Percentiles rank a stretch among this genome's conserved stretches.
Conservation (phyloP, 2,797 vertebrate genomes). For the Champsocephalus esox region DNA sequence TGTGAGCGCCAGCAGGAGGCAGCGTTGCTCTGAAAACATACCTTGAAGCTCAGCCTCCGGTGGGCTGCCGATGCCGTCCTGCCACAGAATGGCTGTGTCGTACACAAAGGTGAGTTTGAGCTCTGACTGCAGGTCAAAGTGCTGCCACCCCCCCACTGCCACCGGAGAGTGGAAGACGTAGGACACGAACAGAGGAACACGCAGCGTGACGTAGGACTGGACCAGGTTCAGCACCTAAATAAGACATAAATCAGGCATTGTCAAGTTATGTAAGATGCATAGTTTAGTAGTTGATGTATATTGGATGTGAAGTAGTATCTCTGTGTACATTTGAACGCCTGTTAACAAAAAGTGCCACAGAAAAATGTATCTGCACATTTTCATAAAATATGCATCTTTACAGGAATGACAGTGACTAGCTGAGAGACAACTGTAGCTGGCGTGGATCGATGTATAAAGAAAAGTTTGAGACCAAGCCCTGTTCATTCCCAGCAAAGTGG, state of each 20-base stretch:
- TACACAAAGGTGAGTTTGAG: constrained; percentile 89
- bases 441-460: too few relatives aligned
- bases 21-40: constrained; percentile 38
- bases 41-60: constrained; percentile 89
- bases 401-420: not conserved
- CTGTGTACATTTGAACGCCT: not conserved
- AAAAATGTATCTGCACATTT: not conserved
- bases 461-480: too few relatives aligned
- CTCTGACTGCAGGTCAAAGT: constrained; percentile 90
- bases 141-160: constrained; percentile 87
- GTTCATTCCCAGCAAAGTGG: too few relatives aligned
- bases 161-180: constrained; percentile 89
- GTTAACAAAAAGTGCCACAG: not conserved
- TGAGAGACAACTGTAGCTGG: not conserved
- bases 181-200: constrained; percentile 87
- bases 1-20: not conserved
- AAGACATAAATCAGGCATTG: not conserved
- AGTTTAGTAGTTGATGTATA: too few relatives aligned
- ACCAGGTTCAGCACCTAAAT: constrained; percentile 88
- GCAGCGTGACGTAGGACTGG: constrained; percentile 88
- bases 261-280: not conserved
- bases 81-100: constrained; percentile 89
- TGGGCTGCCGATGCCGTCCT: constrained; percentile 88
- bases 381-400: not conserved
- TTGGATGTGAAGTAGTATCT: not conserved